Base-by-base conservation (phyloP, 2,797 vertebrate species). In the Peromyscus nudipes region DNA sequence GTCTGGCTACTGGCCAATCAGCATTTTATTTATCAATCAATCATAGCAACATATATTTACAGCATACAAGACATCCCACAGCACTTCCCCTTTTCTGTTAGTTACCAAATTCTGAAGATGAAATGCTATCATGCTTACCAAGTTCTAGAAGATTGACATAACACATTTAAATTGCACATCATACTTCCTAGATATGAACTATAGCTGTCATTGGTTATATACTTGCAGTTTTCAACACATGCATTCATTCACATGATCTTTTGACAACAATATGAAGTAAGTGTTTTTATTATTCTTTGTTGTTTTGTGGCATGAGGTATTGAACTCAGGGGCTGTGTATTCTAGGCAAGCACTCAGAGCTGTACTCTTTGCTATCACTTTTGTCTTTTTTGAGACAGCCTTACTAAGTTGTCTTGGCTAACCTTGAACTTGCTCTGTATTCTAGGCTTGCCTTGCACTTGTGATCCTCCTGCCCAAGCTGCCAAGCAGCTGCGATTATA, bases 31-130 rank as follows among this genome's bases (percentile, higher is more conserved):
- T 55, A 55, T 55, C 13, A 16, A 55, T 55, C 52, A 55, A 16
- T 55, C 52, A 55, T 16, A 55, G 14, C 52, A 55, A 55, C 52
- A 55, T 55, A 55, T 55, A 55, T 55, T 55, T 14, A 55, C 52
- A 55, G 52, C 52, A 55, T 55, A 55, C 52, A 55, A 14, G 52
- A 55, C 52, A 55, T 16, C 52, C 52, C 52, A 55, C 52, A 55
- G 52, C 52, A 55, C 52, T 55, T 55, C 52, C 12, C 14, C 14
- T 55, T 16, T 55, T 55, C 52, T 55, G 52, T 55, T 55, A 40
- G 40, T 52, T 86, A 46, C 21, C 65, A 83, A 85, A 3, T 94
- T 91, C 9, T 80, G 62, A 89, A 94, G 29, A 83, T 92, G 79
- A 90, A 71, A 90, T n/a, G 31, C 12, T 25, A 0, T 13, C 25